Evolutionary conservation across 2,113 vertebrate genomes (phyloP).

Genomic region (Electrona antarctica): DNA sequence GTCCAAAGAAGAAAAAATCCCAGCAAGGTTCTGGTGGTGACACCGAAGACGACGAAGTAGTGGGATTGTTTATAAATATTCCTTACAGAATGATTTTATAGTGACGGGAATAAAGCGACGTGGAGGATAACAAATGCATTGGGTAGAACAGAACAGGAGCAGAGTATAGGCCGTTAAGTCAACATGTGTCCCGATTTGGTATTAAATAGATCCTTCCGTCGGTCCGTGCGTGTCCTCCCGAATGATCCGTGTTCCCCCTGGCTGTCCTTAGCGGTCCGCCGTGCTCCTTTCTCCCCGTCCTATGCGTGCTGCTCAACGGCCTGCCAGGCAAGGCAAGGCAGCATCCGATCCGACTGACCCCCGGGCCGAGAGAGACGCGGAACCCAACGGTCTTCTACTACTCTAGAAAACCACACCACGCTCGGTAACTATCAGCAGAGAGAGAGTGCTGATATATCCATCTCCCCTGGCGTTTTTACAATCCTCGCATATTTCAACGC

Average conservation of each 20-base stretch:
- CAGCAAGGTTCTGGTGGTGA: slow-evolving; percentile 19
- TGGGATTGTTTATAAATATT: slow-evolving; percentile 33
- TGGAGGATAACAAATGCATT: slow-evolving; percentile 54
- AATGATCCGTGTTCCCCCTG: not conserved
- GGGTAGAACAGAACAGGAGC: slow-evolving; percentile 44
- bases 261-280: not conserved
- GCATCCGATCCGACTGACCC: slow-evolving; percentile 64
- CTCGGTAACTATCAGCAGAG: not conserved
- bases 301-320: slow-evolving; percentile 26
- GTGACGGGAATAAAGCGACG: slow-evolving; percentile 46
- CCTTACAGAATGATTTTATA: slow-evolving; percentile 51
- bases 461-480: not conserved
- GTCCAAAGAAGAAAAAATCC: slow-evolving; percentile 7
- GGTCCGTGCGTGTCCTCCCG: slow-evolving; percentile 42
- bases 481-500: slow-evolving; percentile 26
- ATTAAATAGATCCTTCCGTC: slow-evolving; percentile 50
- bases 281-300: slow-evolving; percentile 21
- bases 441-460: too few relatives aligned
- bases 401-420: slow-evolving; percentile 9
- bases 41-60: slow-evolving; percentile 24
- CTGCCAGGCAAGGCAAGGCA: slow-evolving; percentile 17
- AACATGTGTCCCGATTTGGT: slow-evolving; percentile 81
- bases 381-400: slow-evolving; percentile 11
- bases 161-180: slow-evolving; percentile 68
- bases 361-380: slow-evolving; percentile 8